Conservation (phyloP, 2,888 invertebrate genomes). For the Andrena hattorfiana region DNA sequence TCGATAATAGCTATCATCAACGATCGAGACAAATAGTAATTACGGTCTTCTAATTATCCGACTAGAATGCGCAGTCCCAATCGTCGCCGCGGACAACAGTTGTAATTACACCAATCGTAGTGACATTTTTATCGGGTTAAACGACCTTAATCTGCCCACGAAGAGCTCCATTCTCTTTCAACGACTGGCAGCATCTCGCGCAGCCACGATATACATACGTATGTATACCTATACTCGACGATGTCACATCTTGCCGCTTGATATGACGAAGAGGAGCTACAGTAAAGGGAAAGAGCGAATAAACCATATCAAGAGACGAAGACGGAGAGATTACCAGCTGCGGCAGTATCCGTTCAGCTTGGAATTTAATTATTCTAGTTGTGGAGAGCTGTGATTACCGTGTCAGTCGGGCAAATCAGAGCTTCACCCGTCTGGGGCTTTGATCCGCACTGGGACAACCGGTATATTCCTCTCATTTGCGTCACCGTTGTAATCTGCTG, state of each 20-base stretch:
- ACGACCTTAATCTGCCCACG: slow-evolving; percentile 35
- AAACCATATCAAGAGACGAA: slow-evolving; percentile 12
- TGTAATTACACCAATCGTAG: slow-evolving; percentile 54
- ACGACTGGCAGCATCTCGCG: not conserved
- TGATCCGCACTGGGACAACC: slow-evolving; percentile 73
- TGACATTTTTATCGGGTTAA: slow-evolving; percentile 50
- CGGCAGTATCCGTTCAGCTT: slow-evolving; percentile 50
- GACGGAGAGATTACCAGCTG: slow-evolving; percentile 19
- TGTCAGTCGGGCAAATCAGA: slow-evolving; percentile 82
- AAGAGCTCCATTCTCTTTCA: slow-evolving; percentile 21
- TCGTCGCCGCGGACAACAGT: slow-evolving; percentile 17
- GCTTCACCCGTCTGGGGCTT: slow-evolving; percentile 80
- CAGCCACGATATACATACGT: slow-evolving; percentile 16
- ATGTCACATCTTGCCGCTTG: not conserved
- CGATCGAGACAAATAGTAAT: slow-evolving; percentile 51
- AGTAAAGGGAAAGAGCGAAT: slow-evolving; percentile 2
- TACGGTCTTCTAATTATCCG: slow-evolving; percentile 37
- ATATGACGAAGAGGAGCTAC: not conserved
- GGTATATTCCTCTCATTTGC: slow-evolving; percentile 51
- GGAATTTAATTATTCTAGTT: slow-evolving; percentile 83
- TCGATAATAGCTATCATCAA: slow-evolving; percentile 60
- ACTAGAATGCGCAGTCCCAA: not conserved
- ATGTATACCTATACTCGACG: too few species aligned
- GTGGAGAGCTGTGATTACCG: slow-evolving; percentile 81
- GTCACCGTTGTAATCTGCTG: slow-evolving; percentile 44